Evolutionary conservation across 2,113 vertebrate genomes (phyloP).

Genomic region (Crotalus viridis): DNA sequence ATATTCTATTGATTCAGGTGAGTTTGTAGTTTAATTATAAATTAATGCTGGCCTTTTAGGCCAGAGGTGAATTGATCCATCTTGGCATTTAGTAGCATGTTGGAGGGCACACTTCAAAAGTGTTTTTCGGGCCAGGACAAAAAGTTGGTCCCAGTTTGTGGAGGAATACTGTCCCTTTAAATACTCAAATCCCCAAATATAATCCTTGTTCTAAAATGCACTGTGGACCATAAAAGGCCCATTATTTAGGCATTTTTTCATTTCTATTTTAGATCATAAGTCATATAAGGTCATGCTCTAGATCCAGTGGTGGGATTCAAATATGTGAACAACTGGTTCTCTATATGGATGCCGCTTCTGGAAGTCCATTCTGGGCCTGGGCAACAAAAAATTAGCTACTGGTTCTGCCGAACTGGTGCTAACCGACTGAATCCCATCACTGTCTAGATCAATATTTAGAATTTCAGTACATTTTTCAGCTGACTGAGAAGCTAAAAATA

Average conservation of each 20-base stretch:
- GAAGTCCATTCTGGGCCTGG: too few relatives aligned
- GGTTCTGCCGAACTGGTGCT: too few relatives aligned
- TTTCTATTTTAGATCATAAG: conserved; percentile 58
- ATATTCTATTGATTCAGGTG: conserved; percentile 62
- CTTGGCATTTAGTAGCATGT: conserved; percentile 60
- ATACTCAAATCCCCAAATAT: background rate
- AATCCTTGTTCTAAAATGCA: background rate
- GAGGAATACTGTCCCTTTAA: background rate
- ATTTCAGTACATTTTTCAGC: conserved; percentile 11
- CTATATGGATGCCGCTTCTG: too few relatives aligned
- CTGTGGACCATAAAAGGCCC: background rate
- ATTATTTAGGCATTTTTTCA: background rate
- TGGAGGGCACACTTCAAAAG: background rate
- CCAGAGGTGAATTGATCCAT: background rate
- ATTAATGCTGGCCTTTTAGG: background rate
- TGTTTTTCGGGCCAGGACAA: conserved; percentile 5
- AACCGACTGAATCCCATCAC: too few relatives aligned
- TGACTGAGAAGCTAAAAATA: accelerated
- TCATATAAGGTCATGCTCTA: conserved; percentile 38
- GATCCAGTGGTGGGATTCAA: background rate
- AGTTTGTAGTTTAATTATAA: conserved; percentile 63
- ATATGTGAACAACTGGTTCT: too few relatives aligned
- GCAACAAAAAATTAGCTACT: too few relatives aligned
- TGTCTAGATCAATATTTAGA: conserved; percentile 42
- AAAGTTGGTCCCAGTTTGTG: background rate